These are phyloP conservation scores for Lasius fuliginosus DNA, from an alignment of 2,888 invertebrate genomes.

Conservation along the genomic window DNA sequence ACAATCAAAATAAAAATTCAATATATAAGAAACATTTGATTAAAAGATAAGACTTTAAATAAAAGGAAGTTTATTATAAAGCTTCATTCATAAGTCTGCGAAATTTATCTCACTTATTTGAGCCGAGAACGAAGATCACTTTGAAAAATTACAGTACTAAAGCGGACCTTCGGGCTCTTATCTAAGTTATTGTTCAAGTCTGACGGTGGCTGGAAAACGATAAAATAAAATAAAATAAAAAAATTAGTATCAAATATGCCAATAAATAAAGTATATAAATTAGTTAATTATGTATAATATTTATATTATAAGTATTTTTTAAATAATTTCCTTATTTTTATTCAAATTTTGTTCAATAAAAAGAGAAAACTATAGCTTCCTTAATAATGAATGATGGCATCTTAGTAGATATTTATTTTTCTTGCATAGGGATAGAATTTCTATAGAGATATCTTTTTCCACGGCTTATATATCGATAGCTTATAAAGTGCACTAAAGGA, in stretches of 20 bases:
- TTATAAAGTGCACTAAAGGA: slow-evolving; percentile 81
- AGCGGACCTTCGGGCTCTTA: slow-evolving; percentile 75
- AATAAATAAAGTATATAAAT: no score
- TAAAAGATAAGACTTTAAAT: background rate
- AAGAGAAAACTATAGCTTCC: no score
- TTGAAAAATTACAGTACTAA: slow-evolving; percentile 77
- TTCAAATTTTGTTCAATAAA: no score
- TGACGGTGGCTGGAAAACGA: slow-evolving; percentile 72
- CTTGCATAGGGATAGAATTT: no score
- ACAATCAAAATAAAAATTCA: background rate
- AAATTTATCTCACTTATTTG: slow-evolving; percentile 37
- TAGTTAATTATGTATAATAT: no score
- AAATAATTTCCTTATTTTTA: no score
- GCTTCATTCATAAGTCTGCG: slow-evolving; percentile 2
- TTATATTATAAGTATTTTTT: no score
- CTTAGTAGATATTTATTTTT: no score
- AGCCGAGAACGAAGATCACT: slow-evolving; percentile 55
- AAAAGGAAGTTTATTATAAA: slow-evolving; percentile 12
- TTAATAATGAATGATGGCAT: no score
- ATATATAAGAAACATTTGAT: background rate
- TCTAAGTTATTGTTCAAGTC: slow-evolving; percentile 80
- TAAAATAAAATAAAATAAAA: slow-evolving; percentile 37
- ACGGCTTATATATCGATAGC: slow-evolving; percentile 75
- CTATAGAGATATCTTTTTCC: no score
- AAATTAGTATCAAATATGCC: no score